Percentiles rank a stretch among this genome's conserved stretches.
These are phyloP conservation scores for Crotalus horridus DNA, from an alignment of 2,113 vertebrate species.

Conservation along the genomic window DNA sequence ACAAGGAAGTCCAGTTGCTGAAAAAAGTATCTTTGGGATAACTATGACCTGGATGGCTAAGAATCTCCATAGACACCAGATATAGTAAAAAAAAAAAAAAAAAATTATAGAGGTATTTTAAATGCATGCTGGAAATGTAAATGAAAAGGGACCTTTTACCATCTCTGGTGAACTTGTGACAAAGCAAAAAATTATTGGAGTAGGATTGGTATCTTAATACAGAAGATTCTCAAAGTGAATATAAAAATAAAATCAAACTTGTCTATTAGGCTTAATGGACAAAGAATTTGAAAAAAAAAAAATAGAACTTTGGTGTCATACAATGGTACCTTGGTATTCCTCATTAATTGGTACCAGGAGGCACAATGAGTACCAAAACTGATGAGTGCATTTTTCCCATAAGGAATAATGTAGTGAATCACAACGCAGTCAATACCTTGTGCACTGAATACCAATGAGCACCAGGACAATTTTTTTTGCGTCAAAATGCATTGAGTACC, in stretches of 20 bases:
- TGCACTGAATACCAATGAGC: not conserved
- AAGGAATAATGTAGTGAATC: not conserved
- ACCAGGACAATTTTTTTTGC: not conserved
- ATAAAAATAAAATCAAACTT: not conserved
- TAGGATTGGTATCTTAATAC: no score
- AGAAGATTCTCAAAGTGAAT: not conserved
- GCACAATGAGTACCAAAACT: not conserved
- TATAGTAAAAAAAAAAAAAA: no score
- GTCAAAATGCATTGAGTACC: not conserved
- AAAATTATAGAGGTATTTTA: not conserved
- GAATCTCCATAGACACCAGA: no score
- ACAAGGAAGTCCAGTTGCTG: no score
- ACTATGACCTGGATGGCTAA: no score
- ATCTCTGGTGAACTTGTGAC: not conserved
- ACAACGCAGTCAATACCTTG: not conserved
- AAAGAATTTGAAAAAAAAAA: not conserved
- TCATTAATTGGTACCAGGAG: not conserved
- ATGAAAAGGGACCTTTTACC: not conserved
- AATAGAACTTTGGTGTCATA: not conserved
- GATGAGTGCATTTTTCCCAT: not conserved
- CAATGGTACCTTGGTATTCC: not conserved
- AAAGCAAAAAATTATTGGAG: not conserved
- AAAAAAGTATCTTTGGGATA: no score
- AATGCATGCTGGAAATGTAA: not conserved
- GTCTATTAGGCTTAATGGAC: not conserved